Evolutionary conservation across 2,797 vertebrate genomes (phyloP), one percentile per base, ranked within the genome.

Genomic region (Percopsis omiscomaycus): DNA sequence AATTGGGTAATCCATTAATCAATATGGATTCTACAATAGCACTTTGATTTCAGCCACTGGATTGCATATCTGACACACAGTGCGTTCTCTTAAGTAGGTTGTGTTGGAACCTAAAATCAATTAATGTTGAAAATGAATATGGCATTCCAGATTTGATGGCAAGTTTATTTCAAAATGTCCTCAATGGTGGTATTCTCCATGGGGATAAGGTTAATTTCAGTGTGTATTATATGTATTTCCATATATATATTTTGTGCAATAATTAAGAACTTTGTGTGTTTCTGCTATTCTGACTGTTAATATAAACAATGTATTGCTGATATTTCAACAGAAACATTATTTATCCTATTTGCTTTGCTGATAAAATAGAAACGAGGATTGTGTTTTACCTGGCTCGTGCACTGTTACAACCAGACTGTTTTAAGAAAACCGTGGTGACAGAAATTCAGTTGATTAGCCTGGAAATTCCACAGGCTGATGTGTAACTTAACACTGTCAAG

Each of bases 321-420:
- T 71, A 63, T 84, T 81, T 81, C 55, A 81, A 80, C 62, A 64
- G 57, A 66, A 62, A 66, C 56, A 70, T 71, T 69, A 48, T 61
- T 79, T 10, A 63, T 69, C 84, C 62, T 81, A 69, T 67, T 68
- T 5, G 53, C 79, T 78, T 74, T 61, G 68, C 66, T 11, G 66
- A 79, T 59, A 63, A 57, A 55, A 72, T 81, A 79, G 79, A 77
- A 76, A 66, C 50, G 29, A 73, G 68, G 72, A 73, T 77, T 75
- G 84, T 59, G 81, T 89, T 83, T 84, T 73, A 86, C 88, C 86
- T 87, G 90, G 91, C 91, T 88, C 74, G 73, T 49, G 79, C 84
- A 92, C 91, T 92, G 90, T 92, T 92, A 89, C 83, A 88, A 75
- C 75, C 73, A 71, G 91, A 92, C 91, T 92, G 90, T 92, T 91